phyloP scores from a whole-genome alignment of 2,888 invertebrate species.

The Galerucella nymphaeae region DNA sequence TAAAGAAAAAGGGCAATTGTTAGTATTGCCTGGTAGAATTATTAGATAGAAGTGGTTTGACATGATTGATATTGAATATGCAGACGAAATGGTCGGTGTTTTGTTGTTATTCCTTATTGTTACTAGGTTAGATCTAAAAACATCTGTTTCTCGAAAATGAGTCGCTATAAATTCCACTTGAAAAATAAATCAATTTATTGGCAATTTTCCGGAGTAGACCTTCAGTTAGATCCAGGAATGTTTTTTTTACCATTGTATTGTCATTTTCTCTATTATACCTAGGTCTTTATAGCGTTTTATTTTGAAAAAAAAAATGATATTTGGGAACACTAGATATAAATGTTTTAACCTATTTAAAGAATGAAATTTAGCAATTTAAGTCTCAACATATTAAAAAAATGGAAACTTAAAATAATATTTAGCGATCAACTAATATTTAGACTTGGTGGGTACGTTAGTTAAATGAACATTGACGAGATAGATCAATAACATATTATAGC shows the following conservation, averaged over 20 bases:
- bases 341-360: too few species aligned
- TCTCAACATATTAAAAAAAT: too few species aligned
- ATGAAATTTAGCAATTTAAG: too few species aligned
- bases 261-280: too few species aligned
- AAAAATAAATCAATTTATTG: too few species aligned
- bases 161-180: too few species aligned
- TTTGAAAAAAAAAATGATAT: not conserved
- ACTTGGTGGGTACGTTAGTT: not conserved
- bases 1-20: not conserved
- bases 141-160: not conserved
- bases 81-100: constrained; percentile 3
- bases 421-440: not conserved
- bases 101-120: constrained; percentile 3
- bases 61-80: constrained; percentile 11
- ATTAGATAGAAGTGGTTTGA: constrained; percentile 16
- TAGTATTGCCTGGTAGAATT: constrained; percentile 21
- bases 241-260: too few species aligned
- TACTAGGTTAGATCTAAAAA: constrained; percentile 4
- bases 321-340: not conserved
- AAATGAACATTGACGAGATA: not conserved
- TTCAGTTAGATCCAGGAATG: too few species aligned
- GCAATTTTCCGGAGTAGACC: too few species aligned
- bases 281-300: not conserved
- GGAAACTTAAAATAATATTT: too few species aligned
- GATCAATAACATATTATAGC: not conserved